Evolutionary conservation across 2,113 vertebrate species (phyloP).

Genomic region (Saguinus imperator): DNA sequence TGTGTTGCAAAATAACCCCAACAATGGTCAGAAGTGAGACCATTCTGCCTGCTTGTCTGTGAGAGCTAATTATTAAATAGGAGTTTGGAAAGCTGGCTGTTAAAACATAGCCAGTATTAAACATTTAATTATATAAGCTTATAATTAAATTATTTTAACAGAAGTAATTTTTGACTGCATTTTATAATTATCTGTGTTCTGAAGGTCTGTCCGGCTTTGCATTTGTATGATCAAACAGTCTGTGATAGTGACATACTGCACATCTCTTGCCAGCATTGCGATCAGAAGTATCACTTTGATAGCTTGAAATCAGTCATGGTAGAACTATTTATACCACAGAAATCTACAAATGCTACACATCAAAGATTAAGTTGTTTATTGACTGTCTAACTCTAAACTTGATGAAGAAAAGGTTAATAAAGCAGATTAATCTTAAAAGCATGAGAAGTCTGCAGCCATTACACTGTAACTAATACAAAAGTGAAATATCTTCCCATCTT

Average conservation of each 20-base stretch:
- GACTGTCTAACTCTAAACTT: neutral
- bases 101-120: neutral
- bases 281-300: neutral
- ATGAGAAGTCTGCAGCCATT: neutral
- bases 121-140: neutral
- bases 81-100: neutral
- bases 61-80: neutral
- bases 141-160: neutral
- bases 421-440: neutral
- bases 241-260: no score
- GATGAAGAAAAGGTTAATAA: neutral
- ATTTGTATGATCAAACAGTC: accelerated
- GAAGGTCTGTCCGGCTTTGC: accelerated
- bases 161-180: neutral
- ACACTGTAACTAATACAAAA: neutral
- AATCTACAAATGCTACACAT: neutral
- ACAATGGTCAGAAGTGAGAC: neutral
- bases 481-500: neutral
- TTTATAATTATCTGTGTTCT: neutral
- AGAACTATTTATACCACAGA: accelerated
- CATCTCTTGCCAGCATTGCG: accelerated
- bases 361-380: neutral
- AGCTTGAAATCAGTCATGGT: neutral
- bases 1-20: accelerated
- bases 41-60: neutral